A percentile compares a stretch with the other conserved stretches of the same genome.
These are phyloP conservation scores for Bradypus variegatus DNA, from an alignment of 2,797 vertebrate genomes.

Conservation along the genomic window DNA sequence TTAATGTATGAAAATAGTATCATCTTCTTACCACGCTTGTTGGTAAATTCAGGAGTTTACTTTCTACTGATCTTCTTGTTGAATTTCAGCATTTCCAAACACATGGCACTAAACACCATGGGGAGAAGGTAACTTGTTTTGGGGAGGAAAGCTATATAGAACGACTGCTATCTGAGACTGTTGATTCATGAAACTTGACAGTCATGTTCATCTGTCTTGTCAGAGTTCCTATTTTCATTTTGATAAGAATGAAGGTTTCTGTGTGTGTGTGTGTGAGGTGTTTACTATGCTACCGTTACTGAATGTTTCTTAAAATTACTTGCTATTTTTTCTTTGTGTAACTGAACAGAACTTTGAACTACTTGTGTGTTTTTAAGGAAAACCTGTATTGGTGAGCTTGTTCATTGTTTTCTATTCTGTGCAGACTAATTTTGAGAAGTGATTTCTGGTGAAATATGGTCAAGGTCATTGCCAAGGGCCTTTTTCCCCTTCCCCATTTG, in stretches of 20 bases:
- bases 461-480: constrained; percentile 71
- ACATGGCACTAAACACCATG: constrained; percentile 35
- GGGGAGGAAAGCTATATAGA: not conserved
- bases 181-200: constrained; percentile 50
- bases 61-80: constrained; percentile 45
- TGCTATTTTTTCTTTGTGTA: constrained; percentile 18
- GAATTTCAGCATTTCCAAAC: constrained; percentile 48
- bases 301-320: constrained; percentile 50
- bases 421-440: constrained; percentile 33
- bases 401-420: constrained; percentile 32
- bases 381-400: constrained; percentile 2
- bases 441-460: constrained; percentile 59
- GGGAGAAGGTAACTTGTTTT: constrained; percentile 38
- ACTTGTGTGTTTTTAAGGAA: constrained; percentile 32
- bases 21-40: not conserved
- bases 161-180: constrained; percentile 29
- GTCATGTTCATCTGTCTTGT: constrained; percentile 47
- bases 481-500: constrained; percentile 47
- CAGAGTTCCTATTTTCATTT: constrained; percentile 51
- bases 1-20: constrained; percentile 19
- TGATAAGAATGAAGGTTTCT: constrained; percentile 15
- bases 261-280: not conserved
- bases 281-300: constrained; percentile 39
- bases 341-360: constrained; percentile 42
- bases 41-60: constrained; percentile 25